Conservation (phyloP, 2,797 vertebrate genomes). For the Lateolabrax maculatus region DNA sequence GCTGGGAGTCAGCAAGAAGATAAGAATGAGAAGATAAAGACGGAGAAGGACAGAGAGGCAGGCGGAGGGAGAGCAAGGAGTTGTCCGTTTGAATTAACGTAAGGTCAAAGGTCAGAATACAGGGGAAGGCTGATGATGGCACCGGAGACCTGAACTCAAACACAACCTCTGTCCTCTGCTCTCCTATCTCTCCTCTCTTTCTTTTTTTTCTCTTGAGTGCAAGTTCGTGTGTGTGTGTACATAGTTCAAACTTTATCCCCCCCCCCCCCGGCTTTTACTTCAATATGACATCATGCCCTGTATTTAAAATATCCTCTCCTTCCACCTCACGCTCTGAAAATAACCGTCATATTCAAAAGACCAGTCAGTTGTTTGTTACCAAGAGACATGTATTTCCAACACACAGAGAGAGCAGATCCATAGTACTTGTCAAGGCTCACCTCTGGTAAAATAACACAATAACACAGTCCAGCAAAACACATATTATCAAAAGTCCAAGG, state of each 20-base stretch:
- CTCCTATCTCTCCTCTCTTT: neutral
- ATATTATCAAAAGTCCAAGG: conserved; percentile 17
- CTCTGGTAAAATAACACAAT: conserved; percentile 5
- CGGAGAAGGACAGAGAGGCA: conserved; percentile 16
- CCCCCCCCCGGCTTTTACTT: conserved; percentile 1
- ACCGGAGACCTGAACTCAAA: conserved; percentile 64
- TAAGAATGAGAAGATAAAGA: conserved; percentile 60
- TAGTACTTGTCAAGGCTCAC: conserved; percentile 14
- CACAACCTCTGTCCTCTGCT: conserved; percentile 41
- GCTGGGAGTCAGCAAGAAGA: conserved; percentile 42
- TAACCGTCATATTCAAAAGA: conserved; percentile 8
- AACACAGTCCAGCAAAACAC: conserved; percentile 24
- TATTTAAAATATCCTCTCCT: conserved; percentile 12
- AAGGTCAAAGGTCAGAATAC: conserved; percentile 63
- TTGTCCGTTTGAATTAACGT: conserved; percentile 64
- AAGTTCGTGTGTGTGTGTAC: neutral
- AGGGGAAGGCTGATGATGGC: conserved; percentile 58
- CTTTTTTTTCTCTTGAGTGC: neutral
- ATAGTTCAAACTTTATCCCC: conserved; percentile 13
- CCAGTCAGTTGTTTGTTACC: conserved; percentile 15
- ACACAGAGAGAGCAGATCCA: neutral
- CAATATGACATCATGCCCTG: neutral
- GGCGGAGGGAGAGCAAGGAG: conserved; percentile 20
- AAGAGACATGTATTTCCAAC: neutral
- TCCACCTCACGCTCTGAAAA: conserved; percentile 6